A percentile compares a stretch with the other conserved stretches of the same genome.
These are phyloP conservation scores for Cettia cetti DNA, from an alignment of 2,113 vertebrate species.

Conservation along the genomic window DNA sequence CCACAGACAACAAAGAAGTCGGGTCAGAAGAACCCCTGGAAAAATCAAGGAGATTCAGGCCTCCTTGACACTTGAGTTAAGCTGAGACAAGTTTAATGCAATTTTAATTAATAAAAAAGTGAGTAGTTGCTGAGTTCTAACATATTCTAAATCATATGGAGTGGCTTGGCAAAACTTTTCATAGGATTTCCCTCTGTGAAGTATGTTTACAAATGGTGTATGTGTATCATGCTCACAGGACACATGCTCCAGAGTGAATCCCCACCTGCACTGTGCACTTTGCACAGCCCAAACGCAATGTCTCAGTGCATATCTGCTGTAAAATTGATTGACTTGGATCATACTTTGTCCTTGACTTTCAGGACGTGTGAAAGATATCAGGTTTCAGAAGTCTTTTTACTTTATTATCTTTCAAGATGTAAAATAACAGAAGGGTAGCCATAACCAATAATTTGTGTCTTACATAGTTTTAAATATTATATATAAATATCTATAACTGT, in stretches of 20 bases:
- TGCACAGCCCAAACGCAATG: not conserved
- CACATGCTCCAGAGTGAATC: not conserved
- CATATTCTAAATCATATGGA: not conserved
- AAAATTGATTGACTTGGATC: not conserved
- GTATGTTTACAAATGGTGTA: not conserved
- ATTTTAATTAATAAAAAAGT: not conserved
- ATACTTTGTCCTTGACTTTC: not conserved
- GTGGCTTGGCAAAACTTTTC: not conserved
- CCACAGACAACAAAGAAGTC: not conserved
- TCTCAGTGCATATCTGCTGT: not conserved
- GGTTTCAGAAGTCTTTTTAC: not conserved
- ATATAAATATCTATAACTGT: not conserved
- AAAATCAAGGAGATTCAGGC: not conserved
- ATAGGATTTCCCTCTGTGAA: not conserved
- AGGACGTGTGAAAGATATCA: not conserved
- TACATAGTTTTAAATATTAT: not conserved
- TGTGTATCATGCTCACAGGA: too few relatives aligned
- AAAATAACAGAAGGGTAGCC: not conserved
- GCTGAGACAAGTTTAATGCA: not conserved
- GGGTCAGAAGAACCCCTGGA: accelerated
- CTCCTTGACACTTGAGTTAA: not conserved
- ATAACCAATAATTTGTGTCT: not conserved
- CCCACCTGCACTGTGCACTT: not conserved
- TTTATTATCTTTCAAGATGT: not conserved
- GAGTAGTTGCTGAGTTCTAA: not conserved